Conservation (phyloP, 2,888 invertebrate species). For the Meiosimyza decipiens region DNA sequence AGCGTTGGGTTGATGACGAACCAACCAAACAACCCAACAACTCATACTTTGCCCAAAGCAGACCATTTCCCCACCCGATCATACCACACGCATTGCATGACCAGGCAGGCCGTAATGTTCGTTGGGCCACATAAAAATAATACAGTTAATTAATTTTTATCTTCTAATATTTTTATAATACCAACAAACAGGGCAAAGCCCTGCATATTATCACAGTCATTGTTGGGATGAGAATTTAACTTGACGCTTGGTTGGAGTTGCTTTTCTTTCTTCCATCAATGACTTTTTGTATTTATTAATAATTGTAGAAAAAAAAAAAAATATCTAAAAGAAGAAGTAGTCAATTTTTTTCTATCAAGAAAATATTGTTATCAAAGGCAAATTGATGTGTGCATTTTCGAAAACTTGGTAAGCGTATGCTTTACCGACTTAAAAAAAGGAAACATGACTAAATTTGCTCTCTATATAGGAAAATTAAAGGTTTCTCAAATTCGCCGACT, state of each 20-base stretch:
- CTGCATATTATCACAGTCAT: constrained; percentile 8
- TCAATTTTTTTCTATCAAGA: too few relatives aligned
- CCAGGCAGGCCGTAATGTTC: background rate
- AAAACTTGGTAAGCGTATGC: too few relatives aligned
- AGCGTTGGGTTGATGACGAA: background rate
- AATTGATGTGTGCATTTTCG: too few relatives aligned
- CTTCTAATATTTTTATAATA: constrained; percentile 32
- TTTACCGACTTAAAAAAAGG: too few relatives aligned
- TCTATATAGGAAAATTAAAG: too few relatives aligned
- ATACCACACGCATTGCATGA: background rate
- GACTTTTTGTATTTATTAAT: too few relatives aligned
- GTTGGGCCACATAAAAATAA: constrained; percentile 30
- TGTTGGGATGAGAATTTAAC: too few relatives aligned
- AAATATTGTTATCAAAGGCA: too few relatives aligned
- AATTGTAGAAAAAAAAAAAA: too few relatives aligned
- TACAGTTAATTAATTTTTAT: constrained; percentile 33
- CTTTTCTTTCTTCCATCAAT: background rate
- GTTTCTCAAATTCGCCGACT: too few relatives aligned
- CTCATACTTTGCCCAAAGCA: background rate
- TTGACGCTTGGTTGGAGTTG: background rate
- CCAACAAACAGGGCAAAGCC: constrained; percentile 3
- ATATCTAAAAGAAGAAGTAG: too few relatives aligned
- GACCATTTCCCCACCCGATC: background rate
- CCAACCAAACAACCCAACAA: background rate
- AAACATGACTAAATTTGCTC: too few relatives aligned